Percentiles rank a stretch among this genome's conserved stretches.
phyloP scores from a whole-genome alignment of 2,888 invertebrate genomes.

The Lycophotia porphyrea region DNA sequence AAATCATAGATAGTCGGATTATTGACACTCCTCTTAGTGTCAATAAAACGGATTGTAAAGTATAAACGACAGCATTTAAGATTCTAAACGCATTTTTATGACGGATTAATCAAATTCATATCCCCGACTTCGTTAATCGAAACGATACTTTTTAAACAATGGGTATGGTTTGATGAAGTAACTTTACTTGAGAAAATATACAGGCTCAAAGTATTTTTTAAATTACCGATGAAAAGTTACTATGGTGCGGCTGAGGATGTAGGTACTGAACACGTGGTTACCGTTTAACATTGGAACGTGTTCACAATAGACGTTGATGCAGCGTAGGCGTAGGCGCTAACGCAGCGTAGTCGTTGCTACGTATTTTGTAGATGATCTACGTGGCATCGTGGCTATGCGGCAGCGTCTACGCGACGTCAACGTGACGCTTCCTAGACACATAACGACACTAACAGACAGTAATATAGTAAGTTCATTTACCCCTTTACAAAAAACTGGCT shows the following conservation, averaged over 20 bases:
- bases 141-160: not conserved
- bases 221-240: not conserved
- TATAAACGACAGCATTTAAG: not conserved
- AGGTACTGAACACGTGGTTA: not conserved
- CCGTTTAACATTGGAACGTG: not conserved
- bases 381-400: not conserved
- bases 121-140: not conserved
- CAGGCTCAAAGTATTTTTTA: no score
- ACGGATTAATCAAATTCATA: conserved; percentile 6
- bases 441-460: not conserved
- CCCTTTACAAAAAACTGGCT: conserved; percentile 1
- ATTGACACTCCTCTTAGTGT: not conserved
- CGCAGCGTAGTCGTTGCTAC: not conserved
- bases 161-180: not conserved
- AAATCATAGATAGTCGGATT: conserved; percentile 23
- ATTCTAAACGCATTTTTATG: conserved; percentile 14
- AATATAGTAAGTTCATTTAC: not conserved
- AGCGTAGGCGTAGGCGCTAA: conserved; percentile 1
- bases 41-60: not conserved
- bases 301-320: not conserved
- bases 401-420: not conserved
- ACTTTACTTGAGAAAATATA: not conserved
- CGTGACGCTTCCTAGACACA: not conserved
- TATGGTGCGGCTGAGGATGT: not conserved
- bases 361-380: not conserved